These are phyloP conservation scores for Timandra comae DNA, from an alignment of 2,888 invertebrate genomes.

Conservation along the genomic window DNA sequence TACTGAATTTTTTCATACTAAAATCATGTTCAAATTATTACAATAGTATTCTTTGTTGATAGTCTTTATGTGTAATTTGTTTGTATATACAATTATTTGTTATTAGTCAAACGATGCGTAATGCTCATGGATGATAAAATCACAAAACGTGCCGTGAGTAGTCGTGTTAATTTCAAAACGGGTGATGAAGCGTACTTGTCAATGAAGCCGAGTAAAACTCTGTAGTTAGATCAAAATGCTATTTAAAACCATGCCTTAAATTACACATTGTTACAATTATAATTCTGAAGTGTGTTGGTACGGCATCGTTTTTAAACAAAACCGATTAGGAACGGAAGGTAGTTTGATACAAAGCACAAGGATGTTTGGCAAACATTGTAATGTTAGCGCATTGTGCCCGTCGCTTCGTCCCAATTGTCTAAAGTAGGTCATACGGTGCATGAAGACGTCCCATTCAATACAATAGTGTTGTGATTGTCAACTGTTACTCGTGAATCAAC, in stretches of 20 bases:
- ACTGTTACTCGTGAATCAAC: slow-evolving; percentile 20
- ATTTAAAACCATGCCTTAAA: slow-evolving; percentile 65
- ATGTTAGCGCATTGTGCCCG: no score
- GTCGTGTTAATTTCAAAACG: slow-evolving; percentile 36
- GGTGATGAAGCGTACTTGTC: slow-evolving; percentile 29
- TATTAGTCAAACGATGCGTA: not conserved
- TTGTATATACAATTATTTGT: not conserved
- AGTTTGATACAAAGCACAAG: no score
- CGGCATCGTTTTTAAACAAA: no score
- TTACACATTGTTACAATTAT: slow-evolving; percentile 18
- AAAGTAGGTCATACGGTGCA: no score
- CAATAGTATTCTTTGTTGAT: no score
- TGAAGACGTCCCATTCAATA: no score
- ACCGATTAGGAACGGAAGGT: no score
- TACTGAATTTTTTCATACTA: no score
- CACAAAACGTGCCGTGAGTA: slow-evolving; percentile 28
- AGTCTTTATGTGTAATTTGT: no score
- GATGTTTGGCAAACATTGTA: no score
- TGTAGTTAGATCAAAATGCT: slow-evolving; percentile 58
- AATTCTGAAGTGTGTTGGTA: slow-evolving; percentile 45
- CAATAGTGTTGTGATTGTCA: slow-evolving; percentile 11
- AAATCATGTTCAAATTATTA: no score
- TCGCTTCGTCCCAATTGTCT: no score
- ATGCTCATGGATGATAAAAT: not conserved
- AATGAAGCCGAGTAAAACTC: slow-evolving; percentile 40